Evolutionary conservation across 2,888 invertebrate genomes (phyloP), one percentile per base, ranked within the genome.

Genomic region (Volucella inflata): DNA sequence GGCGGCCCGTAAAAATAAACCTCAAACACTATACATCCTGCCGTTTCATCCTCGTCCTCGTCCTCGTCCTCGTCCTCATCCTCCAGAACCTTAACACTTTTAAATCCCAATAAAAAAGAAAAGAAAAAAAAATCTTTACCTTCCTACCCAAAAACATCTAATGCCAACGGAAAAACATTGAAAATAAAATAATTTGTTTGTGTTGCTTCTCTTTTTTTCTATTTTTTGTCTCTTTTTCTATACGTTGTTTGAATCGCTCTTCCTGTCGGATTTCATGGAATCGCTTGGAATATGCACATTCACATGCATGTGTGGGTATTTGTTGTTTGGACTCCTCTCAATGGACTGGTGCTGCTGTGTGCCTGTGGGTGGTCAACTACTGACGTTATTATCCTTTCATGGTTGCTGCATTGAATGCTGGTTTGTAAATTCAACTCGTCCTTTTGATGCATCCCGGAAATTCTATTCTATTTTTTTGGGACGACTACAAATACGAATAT

Each of bases 101-200:
- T 85, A 85, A 85, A 77, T 85, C 85, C 76, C 77, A 72, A 85
- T 85, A 81, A 85, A 85, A 85, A 81, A 85, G 2, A 21, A 21
- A 30, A 30, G 6, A 30, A 30, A 30, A 21, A 21, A 21, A 30
- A 30, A 30, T 1, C 30, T 81, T 77, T 85, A 80, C 81, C 76
- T 72, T 72, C 65, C n/a, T n/a, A 55, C 76, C 36, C 68, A 76
- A 71, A 80, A 85, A 36, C 11, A 50, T n/a, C 70, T 71, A 72
- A 70, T 74, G 74, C 71, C 67, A 76, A 80, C 67, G 68, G 75
- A 60, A 79, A 70, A 81, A 74, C 81, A 85, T 85, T 81, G 85
- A 85, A 85, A 81, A 81, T 77, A 81, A 81, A 85, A 85, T 81
- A 85, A 85, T 85, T 85, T 85, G 85, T 85, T 85, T 85, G 76